A percentile compares a stretch with the other conserved stretches of the same genome.
These are phyloP conservation scores for Deilephila porcellus DNA, from an alignment of 2,888 invertebrate species.

Conservation along the genomic window DNA sequence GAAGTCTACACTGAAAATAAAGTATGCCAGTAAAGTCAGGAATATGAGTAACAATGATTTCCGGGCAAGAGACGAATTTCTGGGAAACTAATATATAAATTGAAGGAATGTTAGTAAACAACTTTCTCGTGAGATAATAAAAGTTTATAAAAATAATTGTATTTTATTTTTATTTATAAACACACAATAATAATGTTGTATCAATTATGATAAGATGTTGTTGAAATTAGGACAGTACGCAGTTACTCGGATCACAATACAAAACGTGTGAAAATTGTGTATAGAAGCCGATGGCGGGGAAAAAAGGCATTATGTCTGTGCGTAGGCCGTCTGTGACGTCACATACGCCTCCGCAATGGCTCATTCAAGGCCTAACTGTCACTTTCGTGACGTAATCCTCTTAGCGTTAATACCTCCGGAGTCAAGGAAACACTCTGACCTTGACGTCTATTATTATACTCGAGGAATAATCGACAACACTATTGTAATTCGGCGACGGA, in stretches of 20 bases:
- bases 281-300: not conserved
- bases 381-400: slow-evolving; percentile 43
- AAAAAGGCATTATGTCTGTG: slow-evolving; percentile 21
- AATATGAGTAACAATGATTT: too few species aligned
- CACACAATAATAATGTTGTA: too few species aligned
- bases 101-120: too few species aligned
- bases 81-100: too few species aligned
- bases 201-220: not conserved
- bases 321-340: slow-evolving; percentile 32
- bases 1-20: too few species aligned
- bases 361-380: slow-evolving; percentile 41
- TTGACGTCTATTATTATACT: slow-evolving; percentile 28
- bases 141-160: too few species aligned
- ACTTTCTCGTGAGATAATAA: too few species aligned
- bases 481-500: not conserved
- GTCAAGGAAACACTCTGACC: slow-evolving; percentile 30
- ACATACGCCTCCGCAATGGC: slow-evolving; percentile 38
- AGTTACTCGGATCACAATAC: not conserved
- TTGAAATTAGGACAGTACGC: not conserved
- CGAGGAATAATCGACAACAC: not conserved
- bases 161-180: too few species aligned
- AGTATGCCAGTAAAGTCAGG: too few species aligned
- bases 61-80: too few species aligned
- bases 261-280: not conserved
- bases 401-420: slow-evolving; percentile 27